Conservation (phyloP, 2,113 vertebrate genomes). For the Protomyctophum bolini region DNA sequence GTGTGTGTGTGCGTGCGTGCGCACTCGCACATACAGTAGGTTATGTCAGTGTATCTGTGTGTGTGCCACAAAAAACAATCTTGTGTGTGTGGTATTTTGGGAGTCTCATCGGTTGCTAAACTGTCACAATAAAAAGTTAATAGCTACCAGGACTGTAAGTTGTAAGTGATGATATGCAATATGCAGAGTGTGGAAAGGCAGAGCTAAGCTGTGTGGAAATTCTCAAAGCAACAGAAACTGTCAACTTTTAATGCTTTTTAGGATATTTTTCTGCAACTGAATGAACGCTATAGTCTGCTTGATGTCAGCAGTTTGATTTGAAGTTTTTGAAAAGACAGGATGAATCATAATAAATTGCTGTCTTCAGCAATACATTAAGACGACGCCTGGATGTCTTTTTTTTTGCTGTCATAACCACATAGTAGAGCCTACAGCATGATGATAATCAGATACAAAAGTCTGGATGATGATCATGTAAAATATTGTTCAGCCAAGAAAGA, state of each 20-base stretch:
- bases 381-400: background rate
- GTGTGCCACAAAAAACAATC: slow-evolving; percentile 1
- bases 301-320: background rate
- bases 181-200: slow-evolving; percentile 26
- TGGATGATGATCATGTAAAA: background rate
- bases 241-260: background rate
- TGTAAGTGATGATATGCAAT: slow-evolving; percentile 36
- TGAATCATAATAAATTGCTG: background rate
- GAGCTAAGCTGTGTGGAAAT: slow-evolving; percentile 32
- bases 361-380: background rate
- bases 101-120: slow-evolving; percentile 26
- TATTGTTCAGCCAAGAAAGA: background rate
- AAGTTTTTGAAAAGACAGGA: background rate
- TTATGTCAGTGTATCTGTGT: slow-evolving; percentile 16
- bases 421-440: background rate
- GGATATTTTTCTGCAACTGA: slow-evolving; percentile 14
- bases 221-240: slow-evolving; percentile 4
- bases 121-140: slow-evolving; percentile 58
- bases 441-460: background rate
- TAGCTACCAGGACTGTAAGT: slow-evolving; percentile 38
- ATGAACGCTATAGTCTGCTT: slow-evolving; percentile 4
- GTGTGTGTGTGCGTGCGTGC: background rate
- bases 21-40: background rate
- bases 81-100: slow-evolving; percentile 11
- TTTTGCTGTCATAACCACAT: background rate